A percentile compares a stretch with the other conserved stretches of the same genome.
Evolutionary conservation across 2,888 invertebrate species (phyloP).

Genomic region (Teinopalpus imperialis): DNA sequence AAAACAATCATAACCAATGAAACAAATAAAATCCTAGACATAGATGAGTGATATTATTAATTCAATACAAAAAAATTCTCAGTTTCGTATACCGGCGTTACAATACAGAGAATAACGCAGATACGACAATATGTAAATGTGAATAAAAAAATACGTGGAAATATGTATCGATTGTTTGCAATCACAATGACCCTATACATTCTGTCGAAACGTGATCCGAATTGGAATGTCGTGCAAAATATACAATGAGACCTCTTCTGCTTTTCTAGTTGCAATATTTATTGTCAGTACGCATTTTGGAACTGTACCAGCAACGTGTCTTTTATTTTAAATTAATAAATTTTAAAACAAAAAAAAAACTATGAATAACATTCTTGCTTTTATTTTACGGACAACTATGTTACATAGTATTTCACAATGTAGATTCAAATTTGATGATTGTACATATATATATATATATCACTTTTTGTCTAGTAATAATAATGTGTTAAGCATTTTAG

Average conservation of each 20-base stretch:
- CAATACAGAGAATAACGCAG: conserved; percentile 9
- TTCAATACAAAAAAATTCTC: not conserved
- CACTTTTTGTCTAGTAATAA: no score
- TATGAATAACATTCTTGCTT: no score
- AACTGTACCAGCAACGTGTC: not conserved
- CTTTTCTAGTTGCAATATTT: conserved; percentile 8
- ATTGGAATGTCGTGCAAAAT: conserved; percentile 34
- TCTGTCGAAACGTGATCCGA: conserved; percentile 46
- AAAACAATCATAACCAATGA: no score
- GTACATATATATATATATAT: no score
- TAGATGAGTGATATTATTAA: not conserved
- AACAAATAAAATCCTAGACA: no score
- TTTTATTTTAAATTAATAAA: conserved; percentile 2
- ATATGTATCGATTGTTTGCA: conserved; percentile 63
- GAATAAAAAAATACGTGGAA: conserved; percentile 52
- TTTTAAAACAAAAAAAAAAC: no score
- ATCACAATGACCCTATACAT: conserved; percentile 55
- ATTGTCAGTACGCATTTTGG: conserved; percentile 3
- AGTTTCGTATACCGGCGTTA: conserved; percentile 3
- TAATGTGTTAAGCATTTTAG: no score
- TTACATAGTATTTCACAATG: no score
- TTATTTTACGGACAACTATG: no score
- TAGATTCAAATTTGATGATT: no score
- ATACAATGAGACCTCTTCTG: conserved; percentile 21
- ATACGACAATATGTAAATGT: conserved; percentile 26